Evolutionary conservation across 1,140 invertebrate genomes (phyloP).

Genomic region (Uloborus diversus): DNA sequence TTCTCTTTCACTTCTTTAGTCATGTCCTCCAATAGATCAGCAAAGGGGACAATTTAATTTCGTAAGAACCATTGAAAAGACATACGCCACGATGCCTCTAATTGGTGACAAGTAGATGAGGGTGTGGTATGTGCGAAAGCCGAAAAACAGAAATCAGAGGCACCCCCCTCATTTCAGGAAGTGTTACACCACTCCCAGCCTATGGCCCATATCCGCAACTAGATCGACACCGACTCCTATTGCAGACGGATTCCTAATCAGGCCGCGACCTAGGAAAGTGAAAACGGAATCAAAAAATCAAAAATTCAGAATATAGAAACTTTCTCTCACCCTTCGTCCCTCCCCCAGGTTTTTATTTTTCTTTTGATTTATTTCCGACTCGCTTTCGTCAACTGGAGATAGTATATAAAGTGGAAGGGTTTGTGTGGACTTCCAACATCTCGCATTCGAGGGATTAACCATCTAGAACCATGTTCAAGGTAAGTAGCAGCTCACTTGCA

Average conservation of each 20-base stretch:
- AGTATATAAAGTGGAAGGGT: slow-evolving; percentile 17
- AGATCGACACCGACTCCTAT: slow-evolving; percentile 33
- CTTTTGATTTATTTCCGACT: neutral
- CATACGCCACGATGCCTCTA: neutral
- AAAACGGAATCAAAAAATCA: slow-evolving; percentile 50
- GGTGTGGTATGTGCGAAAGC: slow-evolving; percentile 30
- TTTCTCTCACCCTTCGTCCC: neutral
- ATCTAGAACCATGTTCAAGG: slow-evolving; percentile 43
- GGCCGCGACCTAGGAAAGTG: slow-evolving; percentile 50
- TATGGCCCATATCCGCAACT: slow-evolving; percentile 46
- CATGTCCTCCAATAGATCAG: too few relatives aligned
- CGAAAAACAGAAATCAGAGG: slow-evolving; percentile 6
- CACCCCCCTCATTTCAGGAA: slow-evolving; percentile 48
- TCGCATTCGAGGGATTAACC: neutral
- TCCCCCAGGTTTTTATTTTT: slow-evolving; percentile 22
- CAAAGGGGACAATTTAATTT: too few relatives aligned
- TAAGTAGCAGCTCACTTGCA: slow-evolving; percentile 11
- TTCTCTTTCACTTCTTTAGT: too few relatives aligned
- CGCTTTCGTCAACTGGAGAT: neutral
- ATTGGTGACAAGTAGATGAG: slow-evolving; percentile 3
- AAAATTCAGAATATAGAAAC: neutral
- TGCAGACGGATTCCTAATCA: slow-evolving; percentile 36
- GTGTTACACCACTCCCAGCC: slow-evolving; percentile 45
- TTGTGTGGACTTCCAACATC: neutral
- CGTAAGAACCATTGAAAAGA: too few relatives aligned